These are phyloP conservation scores for Leiothrix lutea DNA, from an alignment of 2,113 vertebrate genomes.

Conservation along the genomic window DNA sequence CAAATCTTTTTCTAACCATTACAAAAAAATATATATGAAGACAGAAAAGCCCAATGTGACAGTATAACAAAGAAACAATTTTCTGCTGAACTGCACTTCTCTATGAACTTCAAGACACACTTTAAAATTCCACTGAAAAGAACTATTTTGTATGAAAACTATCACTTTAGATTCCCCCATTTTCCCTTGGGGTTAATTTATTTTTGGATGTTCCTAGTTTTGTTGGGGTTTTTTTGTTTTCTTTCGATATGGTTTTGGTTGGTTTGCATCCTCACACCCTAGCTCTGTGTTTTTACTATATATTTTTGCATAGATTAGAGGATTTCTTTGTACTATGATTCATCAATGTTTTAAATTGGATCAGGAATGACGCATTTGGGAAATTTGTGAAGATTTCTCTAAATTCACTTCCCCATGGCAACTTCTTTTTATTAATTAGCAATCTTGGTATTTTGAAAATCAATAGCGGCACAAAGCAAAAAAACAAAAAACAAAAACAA, in stretches of 20 bases:
- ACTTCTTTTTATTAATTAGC: background rate
- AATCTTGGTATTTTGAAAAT: background rate
- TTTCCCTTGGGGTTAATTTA: background rate
- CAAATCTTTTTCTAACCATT: background rate
- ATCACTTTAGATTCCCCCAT: background rate
- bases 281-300: background rate
- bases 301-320: background rate
- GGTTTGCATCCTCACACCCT: background rate
- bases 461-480: background rate
- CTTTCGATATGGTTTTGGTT: background rate
- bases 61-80: background rate
- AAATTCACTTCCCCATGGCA: background rate
- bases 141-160: background rate
- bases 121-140: background rate
- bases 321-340: background rate
- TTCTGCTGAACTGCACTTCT: background rate
- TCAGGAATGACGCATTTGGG: background rate
- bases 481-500: background rate
- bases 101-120: background rate
- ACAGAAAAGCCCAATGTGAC: background rate
- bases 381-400: background rate
- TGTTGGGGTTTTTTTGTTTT: background rate
- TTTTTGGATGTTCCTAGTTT: background rate
- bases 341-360: background rate
- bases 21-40: background rate